Percentiles rank a stretch among this genome's conserved stretches.
Evolutionary conservation across 2,113 vertebrate species (phyloP).

Genomic region (Leiothrix lutea): DNA sequence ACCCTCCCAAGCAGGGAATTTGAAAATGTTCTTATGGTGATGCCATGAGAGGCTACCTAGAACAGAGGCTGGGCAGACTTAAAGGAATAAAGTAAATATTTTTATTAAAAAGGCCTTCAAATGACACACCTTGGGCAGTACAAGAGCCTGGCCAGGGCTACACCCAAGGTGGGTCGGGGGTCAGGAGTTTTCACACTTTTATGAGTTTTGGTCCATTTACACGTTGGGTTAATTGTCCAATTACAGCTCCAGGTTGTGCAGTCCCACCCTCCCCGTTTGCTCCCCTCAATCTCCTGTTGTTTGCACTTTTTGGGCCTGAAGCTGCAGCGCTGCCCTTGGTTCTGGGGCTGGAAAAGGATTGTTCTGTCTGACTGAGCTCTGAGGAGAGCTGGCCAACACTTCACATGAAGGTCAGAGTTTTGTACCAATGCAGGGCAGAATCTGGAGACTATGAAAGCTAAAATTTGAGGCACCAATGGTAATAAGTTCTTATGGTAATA

Average conservation of each 20-base stretch:
- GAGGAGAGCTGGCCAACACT: neutral
- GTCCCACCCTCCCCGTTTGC: neutral
- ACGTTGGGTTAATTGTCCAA: neutral
- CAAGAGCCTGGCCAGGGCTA: neutral
- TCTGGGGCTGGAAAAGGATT: neutral
- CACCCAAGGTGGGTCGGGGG: neutral
- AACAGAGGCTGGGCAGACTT: neutral
- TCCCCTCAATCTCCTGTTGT: neutral
- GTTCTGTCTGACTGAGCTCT: neutral
- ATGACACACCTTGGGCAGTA: neutral
- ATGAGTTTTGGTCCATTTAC: neutral
- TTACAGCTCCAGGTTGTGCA: neutral
- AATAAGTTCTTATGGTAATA: neutral
- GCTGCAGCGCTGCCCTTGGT: neutral
- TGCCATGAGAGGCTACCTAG: neutral
- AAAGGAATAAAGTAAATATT: neutral
- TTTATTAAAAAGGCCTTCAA: neutral
- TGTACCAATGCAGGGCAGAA: neutral
- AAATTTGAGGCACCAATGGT: neutral
- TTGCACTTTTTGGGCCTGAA: neutral
- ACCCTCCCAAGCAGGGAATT: neutral
- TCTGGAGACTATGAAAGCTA: neutral
- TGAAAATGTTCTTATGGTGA: neutral
- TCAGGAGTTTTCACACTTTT: neutral
- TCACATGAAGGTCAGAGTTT: neutral